Evolutionary conservation across 2,797 vertebrate genomes (phyloP).

Genomic region (Bucorvus abyssinicus): DNA sequence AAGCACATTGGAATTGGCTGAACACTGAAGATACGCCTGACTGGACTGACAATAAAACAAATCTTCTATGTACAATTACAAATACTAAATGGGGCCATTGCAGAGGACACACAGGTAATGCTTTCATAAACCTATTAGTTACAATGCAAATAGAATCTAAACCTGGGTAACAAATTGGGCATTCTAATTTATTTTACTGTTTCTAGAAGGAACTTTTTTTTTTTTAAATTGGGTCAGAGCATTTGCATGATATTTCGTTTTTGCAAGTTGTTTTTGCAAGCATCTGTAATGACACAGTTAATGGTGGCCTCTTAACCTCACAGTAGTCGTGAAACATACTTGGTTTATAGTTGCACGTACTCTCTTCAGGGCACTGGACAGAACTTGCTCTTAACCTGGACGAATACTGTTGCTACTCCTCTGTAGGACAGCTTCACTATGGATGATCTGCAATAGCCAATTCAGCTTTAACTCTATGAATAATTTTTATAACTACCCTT

Average conservation of each 20-base stretch:
- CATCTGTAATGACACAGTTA: neutral
- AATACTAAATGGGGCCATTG: neutral
- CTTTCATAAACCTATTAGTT: neutral
- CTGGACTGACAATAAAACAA: neutral
- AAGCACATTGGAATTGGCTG: neutral
- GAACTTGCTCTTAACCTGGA: neutral
- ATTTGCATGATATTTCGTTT: neutral
- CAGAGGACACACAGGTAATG: neutral
- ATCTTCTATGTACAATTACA: neutral
- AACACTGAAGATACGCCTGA: neutral
- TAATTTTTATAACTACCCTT: neutral
- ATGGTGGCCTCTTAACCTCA: neutral
- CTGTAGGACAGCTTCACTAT: neutral
- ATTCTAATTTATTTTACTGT: neutral
- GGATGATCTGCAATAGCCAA: neutral
- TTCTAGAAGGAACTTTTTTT: neutral
- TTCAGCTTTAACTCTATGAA: neutral
- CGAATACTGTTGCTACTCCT: neutral
- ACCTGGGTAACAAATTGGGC: neutral
- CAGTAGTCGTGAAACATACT: neutral
- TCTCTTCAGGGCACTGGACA: neutral
- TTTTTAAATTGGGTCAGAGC: neutral
- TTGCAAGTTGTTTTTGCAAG: neutral
- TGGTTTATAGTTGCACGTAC: fast-evolving
- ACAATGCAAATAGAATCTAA: neutral